Evolutionary conservation across 2,113 vertebrate species (phyloP), one percentile per base, ranked within the genome.

Genomic region (Hassar affinis): DNA sequence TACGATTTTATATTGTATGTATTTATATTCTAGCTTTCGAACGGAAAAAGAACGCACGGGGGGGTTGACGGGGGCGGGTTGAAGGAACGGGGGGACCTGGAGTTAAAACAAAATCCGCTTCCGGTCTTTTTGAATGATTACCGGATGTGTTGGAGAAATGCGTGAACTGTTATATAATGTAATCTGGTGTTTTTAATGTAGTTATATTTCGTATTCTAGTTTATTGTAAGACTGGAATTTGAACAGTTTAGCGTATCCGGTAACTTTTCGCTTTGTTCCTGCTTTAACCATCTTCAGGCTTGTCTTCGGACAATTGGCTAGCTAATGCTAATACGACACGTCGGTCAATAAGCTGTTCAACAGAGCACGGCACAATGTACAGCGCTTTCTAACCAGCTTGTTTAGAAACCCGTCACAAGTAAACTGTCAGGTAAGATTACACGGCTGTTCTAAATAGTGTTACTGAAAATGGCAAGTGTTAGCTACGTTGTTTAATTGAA

Each of bases 261-360:
- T 35, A 77, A 54, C 74, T 77, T 52, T 52, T 51, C 14, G 22
- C 14, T 47, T 49, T 15, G n/a, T 51, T 47, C 11, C 20, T 42
- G 38, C 66, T 69, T 25, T 12, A 45, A 68, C 17, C 68, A 45
- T 71, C 42, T 76, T 30, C 5, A 54, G 8, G 17, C 51, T 52
- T 8, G 10, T 8, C 8, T 56, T 56, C 51, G 20, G 30, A 56
- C 47, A 25, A 35, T 56, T 35, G 51, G 49, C 20, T 77, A 25
- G 74, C 74, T 76, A 76, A 76, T 54, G 74, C 49, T 77, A 35
- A 77, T 49, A n/a, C n/a, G 27, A 75, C 14, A 14, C 47, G 49
- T 17, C 8, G 20, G 22, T 25, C 68, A 8, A 1, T 25, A 8
- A 72, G 12, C 42, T 72, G 45, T 71, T n/a, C 11, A 12, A 8